phyloP scores from a whole-genome alignment of 2,888 invertebrate genomes.

The Coelinius sp. region DNA sequence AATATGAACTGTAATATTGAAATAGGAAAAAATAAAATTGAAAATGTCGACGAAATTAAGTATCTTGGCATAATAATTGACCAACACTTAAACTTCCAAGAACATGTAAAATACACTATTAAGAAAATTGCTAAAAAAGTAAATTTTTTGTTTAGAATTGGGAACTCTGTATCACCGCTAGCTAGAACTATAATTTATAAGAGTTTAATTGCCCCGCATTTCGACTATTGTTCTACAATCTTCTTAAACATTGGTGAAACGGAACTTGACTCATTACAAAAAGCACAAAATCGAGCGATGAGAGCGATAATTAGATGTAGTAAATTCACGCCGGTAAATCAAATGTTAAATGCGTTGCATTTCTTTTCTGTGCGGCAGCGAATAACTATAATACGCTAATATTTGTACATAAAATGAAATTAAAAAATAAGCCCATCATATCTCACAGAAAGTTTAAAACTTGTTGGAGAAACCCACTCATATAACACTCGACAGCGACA shows the following conservation, averaged over 20 bases:
- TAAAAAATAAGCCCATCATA: conserved; percentile 28
- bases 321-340: conserved; percentile 20
- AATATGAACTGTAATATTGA: too few species aligned
- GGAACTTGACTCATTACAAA: too few species aligned
- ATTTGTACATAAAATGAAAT: conserved; percentile 34
- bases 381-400: conserved; percentile 26
- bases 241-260: too few species aligned
- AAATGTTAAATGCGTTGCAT: conserved; percentile 23
- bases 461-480: conserved; percentile 30
- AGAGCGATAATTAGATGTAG: conserved; percentile 33
- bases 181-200: too few species aligned
- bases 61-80: conserved; percentile 35
- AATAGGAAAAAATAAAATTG: too few species aligned
- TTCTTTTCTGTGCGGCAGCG: conserved; percentile 32
- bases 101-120: conserved; percentile 28
- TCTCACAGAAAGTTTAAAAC: conserved; percentile 27
- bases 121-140: conserved; percentile 38
- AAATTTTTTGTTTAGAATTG: conserved; percentile 36
- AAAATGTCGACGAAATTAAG: too few species aligned
- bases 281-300: conserved; percentile 36
- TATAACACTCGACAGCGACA: conserved; percentile 31
- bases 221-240: too few species aligned
- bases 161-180: too few species aligned
- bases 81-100: conserved; percentile 28
- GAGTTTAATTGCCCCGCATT: too few species aligned